Evolutionary conservation across 2,113 vertebrate species (phyloP).

Genomic region (Rhabdomys dilectus): DNA sequence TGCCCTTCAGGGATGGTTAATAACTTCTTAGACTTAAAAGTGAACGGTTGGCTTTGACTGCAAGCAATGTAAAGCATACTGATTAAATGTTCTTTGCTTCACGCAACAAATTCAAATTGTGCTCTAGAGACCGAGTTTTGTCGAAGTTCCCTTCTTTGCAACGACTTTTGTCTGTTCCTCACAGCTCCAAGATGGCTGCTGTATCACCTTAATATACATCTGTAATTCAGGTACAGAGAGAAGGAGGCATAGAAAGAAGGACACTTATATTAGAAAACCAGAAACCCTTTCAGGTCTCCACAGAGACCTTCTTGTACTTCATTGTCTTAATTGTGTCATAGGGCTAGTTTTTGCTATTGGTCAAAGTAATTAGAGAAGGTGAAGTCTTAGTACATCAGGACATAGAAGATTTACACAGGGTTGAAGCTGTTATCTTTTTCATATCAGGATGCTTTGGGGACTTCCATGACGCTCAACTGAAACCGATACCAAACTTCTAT

Average conservation of each 20-base stretch:
- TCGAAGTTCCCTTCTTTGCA: background rate
- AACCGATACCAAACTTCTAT: constrained; percentile 39
- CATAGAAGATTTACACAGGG: background rate
- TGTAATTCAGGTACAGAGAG: background rate
- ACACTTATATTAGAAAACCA: background rate
- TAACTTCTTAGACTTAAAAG: constrained; percentile 7
- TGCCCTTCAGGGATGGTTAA: background rate
- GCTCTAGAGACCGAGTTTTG: background rate
- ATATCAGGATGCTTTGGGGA: background rate
- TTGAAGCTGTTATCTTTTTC: constrained; percentile 3
- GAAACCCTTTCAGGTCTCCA: background rate
- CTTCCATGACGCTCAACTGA: constrained; percentile 3
- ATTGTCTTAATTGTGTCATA: background rate
- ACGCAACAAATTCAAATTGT: background rate
- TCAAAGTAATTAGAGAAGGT: background rate
- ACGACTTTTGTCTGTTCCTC: background rate
- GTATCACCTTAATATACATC: background rate
- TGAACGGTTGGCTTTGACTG: background rate
- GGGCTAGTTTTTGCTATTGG: background rate
- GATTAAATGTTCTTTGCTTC: background rate
- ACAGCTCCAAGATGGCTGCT: background rate
- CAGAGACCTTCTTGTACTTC: background rate
- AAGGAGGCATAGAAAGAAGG: background rate
- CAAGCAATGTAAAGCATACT: background rate
- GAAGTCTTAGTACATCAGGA: background rate